Evolutionary conservation across 2,888 invertebrate species (phyloP).

Genomic region (Andrena minutula): DNA sequence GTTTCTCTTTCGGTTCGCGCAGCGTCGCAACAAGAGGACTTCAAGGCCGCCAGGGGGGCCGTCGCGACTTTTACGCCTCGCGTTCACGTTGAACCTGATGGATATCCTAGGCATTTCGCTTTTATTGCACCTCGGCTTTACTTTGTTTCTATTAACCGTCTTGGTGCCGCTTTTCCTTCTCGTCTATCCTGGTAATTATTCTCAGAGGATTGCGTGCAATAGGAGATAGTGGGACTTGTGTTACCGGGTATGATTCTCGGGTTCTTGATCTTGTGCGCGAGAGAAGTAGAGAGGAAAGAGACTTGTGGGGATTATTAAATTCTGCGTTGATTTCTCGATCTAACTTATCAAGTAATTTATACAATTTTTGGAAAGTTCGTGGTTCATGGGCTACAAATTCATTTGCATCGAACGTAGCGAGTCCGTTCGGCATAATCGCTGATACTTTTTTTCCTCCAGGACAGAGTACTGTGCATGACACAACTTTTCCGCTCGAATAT

Average conservation of each 20-base stretch:
- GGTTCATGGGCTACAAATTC: not conserved
- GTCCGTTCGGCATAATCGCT: not conserved
- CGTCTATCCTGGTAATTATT: slow-evolving; percentile 68
- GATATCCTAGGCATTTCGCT: slow-evolving; percentile 61
- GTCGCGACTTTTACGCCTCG: slow-evolving; percentile 32
- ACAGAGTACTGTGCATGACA: not conserved
- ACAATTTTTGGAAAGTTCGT: not conserved
- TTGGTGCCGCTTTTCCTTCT: slow-evolving; percentile 65
- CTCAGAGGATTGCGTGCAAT: not conserved
- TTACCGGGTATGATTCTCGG: no score
- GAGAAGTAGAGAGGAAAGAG: not conserved
- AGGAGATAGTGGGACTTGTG: no score
- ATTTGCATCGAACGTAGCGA: not conserved
- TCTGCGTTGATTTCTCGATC: not conserved
- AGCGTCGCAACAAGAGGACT: not conserved
- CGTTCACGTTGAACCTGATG: slow-evolving; percentile 29
- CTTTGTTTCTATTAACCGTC: slow-evolving; percentile 55
- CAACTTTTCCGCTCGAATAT: slow-evolving; percentile 5
- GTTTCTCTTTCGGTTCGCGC: slow-evolving; percentile 5
- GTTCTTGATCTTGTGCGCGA: not conserved
- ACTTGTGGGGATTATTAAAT: not conserved
- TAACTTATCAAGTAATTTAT: not conserved
- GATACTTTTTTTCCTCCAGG: not conserved
- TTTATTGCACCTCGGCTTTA: slow-evolving; percentile 60
- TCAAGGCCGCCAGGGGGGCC: not conserved